Conservation (phyloP, 2,113 vertebrate species). For the Dromiciops gliroides region DNA sequence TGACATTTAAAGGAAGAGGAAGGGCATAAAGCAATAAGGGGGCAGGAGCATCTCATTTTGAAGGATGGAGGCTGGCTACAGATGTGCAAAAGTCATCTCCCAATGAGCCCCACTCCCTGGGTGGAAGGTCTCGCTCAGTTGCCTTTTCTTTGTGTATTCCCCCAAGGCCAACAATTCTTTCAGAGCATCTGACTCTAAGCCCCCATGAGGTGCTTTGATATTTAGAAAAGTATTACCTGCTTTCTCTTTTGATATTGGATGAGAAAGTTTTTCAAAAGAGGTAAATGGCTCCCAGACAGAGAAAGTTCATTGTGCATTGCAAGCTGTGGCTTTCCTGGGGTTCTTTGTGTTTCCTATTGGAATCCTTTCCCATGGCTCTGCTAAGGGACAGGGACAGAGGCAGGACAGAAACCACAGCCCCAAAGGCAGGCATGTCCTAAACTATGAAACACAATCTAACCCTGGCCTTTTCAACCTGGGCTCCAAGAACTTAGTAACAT, state of each 20-base stretch:
- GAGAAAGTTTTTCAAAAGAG: background rate
- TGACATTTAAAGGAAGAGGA: constrained; percentile 76
- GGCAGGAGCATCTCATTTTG: constrained; percentile 65
- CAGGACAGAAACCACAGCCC: background rate
- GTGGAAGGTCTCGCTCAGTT: background rate
- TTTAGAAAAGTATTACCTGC: background rate
- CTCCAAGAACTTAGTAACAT: background rate
- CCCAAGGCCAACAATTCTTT: constrained; percentile 37
- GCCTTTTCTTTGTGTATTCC: background rate
- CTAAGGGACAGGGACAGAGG: background rate
- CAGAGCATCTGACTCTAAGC: constrained; percentile 34
- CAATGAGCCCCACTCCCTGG: constrained; percentile 38
- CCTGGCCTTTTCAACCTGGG: background rate
- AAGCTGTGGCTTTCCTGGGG: background rate
- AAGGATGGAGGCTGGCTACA: constrained; percentile 53
- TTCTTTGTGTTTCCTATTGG: background rate
- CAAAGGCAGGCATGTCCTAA: background rate
- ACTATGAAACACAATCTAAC: background rate
- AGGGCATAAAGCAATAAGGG: constrained; percentile 67
- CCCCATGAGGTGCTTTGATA: constrained; percentile 6
- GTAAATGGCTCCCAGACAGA: constrained; percentile 81
- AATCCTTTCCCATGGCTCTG: constrained; percentile 6
- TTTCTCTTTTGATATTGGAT: background rate
- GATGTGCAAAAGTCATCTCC: constrained; percentile 72
- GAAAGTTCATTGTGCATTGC: constrained; percentile 52